A percentile compares a stretch with the other conserved stretches of the same genome.
Evolutionary conservation across 2,888 invertebrate genomes (phyloP).

Genomic region (Aphidoletes aphidimyza): DNA sequence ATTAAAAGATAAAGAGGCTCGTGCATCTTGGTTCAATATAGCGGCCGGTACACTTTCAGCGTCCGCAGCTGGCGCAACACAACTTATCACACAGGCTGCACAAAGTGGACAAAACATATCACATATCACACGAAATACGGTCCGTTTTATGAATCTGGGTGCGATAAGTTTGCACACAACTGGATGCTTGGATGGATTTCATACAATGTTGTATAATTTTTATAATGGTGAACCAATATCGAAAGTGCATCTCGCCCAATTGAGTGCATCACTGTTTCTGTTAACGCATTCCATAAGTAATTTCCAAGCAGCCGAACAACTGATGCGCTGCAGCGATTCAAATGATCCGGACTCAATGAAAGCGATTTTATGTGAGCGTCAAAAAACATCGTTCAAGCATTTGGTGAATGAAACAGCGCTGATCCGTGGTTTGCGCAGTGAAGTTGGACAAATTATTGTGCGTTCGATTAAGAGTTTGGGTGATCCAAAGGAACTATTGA

Average conservation of each 20-base stretch:
- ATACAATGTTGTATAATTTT: constrained; percentile 60
- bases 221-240: constrained; percentile 62
- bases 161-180: constrained; percentile 29
- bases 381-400: background rate
- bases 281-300: constrained; percentile 64
- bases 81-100: constrained; percentile 60
- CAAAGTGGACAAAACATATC: constrained; percentile 59
- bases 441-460: constrained; percentile 39
- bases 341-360: constrained; percentile 43
- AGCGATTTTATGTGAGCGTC: background rate
- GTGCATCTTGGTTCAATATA: constrained; percentile 60
- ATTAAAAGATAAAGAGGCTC: constrained; percentile 61
- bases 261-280: constrained; percentile 63
- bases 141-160: constrained; percentile 25
- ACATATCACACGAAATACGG: constrained; percentile 22
- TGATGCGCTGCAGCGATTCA: background rate
- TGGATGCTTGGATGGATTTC: constrained; percentile 51
- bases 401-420: constrained; percentile 46
- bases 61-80: constrained; percentile 61
- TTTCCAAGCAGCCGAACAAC: constrained; percentile 61
- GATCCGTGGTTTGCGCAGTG: background rate
- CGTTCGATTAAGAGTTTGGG: constrained; percentile 50
- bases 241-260: constrained; percentile 61
- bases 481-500: constrained; percentile 13
- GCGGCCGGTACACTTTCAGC: constrained; percentile 58